Conservation (phyloP, 2,113 vertebrate genomes). For the Pachyramphus minor region DNA sequence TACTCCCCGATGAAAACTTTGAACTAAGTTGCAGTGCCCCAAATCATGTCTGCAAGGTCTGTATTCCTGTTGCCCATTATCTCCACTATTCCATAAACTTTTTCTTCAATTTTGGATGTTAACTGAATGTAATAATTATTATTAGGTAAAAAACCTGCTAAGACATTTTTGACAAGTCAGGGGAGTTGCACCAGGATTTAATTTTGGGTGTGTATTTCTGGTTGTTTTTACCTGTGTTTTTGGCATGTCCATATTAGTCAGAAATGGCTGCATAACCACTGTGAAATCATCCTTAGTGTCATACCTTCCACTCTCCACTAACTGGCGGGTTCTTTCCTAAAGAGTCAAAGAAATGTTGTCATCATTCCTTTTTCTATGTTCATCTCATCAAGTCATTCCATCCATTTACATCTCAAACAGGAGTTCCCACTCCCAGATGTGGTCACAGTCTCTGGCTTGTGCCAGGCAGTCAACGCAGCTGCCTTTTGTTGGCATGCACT, state of each 20-base stretch:
- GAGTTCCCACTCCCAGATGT: background rate
- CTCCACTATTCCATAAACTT: background rate
- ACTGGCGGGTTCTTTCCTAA: slow-evolving; percentile 56
- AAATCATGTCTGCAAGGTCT: background rate
- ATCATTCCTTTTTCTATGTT: background rate
- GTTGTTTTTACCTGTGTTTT: slow-evolving; percentile 65
- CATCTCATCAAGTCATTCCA: background rate
- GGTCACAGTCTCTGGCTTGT: background rate
- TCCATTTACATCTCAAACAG: background rate
- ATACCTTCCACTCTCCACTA: slow-evolving; percentile 71
- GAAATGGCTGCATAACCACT: slow-evolving; percentile 75
- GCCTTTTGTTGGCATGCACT: background rate
- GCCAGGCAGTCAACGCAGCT: background rate
- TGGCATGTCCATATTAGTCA: slow-evolving; percentile 55
- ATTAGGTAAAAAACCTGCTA: background rate
- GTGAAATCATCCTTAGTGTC: slow-evolving; percentile 76
- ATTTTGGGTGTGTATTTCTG: background rate
- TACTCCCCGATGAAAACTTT: background rate
- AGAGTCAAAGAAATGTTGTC: background rate
- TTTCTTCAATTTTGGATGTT: background rate
- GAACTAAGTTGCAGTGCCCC: background rate
- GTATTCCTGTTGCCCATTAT: background rate
- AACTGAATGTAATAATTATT: background rate
- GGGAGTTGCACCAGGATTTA: background rate
- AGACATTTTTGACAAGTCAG: background rate